phyloP scores from a whole-genome alignment of 2,797 vertebrate genomes.

The Nothura maculosa region DNA sequence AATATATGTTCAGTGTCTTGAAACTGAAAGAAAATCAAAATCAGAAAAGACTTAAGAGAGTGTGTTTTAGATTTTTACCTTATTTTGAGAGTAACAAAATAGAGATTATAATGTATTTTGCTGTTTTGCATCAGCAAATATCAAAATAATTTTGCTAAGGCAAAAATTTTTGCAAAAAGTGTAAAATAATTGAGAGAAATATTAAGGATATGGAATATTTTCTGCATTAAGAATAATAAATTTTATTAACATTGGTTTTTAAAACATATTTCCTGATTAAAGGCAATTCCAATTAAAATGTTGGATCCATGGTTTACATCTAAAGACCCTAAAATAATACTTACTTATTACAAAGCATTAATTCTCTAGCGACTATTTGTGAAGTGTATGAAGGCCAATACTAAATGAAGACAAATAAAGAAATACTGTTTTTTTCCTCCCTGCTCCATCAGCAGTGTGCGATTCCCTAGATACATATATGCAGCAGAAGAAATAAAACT shows the following conservation, averaged over 20 bases:
- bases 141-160: background rate
- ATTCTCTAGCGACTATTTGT: background rate
- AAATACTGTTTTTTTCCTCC: background rate
- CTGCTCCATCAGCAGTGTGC: background rate
- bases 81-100: constrained; percentile 19
- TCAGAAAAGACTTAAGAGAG: background rate
- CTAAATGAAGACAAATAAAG: background rate
- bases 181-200: constrained; percentile 44
- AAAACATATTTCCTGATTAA: background rate
- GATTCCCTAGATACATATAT: background rate
- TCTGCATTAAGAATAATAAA: constrained; percentile 1
- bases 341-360: background rate
- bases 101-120: background rate
- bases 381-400: constrained; percentile 49
- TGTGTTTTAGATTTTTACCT: background rate
- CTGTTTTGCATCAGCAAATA: constrained; percentile 39
- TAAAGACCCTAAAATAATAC: background rate
- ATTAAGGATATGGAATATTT: constrained; percentile 9
- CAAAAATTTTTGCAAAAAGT: constrained; percentile 24
- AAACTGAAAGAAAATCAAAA: background rate
- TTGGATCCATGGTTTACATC: background rate
- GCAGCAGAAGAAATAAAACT: background rate
- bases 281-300: background rate
- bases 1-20: background rate
- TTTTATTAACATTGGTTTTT: constrained; percentile 37